phyloP scores from a whole-genome alignment of 2,888 invertebrate species.

The Ophioninae sp. region DNA sequence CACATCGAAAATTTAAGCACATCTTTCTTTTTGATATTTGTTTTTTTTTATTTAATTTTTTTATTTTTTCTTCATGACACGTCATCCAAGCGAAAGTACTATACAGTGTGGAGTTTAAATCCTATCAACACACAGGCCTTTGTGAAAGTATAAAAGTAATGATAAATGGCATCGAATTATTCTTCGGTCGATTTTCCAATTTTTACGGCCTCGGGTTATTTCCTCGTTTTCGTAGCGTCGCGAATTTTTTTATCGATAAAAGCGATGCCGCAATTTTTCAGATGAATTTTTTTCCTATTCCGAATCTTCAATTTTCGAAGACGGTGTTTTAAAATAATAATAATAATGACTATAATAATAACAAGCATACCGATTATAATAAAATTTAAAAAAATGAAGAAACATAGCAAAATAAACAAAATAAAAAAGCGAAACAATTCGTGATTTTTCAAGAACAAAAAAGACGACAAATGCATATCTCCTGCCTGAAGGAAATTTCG shows the following conservation, averaged over 20 bases:
- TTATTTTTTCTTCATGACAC: conserved; percentile 6
- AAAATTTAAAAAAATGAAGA: too few species aligned
- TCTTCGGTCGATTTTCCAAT: conserved; percentile 47
- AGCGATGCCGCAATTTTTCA: conserved; percentile 7
- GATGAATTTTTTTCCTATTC: conserved; percentile 43
- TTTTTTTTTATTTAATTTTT: too few species aligned
- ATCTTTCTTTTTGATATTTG: too few species aligned
- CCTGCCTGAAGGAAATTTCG: conserved; percentile 43
- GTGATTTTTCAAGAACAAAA: background rate
- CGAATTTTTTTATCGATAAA: conserved; percentile 33
- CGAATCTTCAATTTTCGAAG: conserved; percentile 4
- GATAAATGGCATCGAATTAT: conserved; percentile 17
- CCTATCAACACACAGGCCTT: conserved; percentile 28
- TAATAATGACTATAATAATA: too few species aligned
- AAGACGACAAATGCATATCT: conserved; percentile 62
- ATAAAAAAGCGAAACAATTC: conserved; percentile 12
- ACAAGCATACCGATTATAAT: too few species aligned
- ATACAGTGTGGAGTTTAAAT: conserved; percentile 16
- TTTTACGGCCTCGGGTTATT: conserved; percentile 40
- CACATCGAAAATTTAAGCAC: conserved; percentile 36
- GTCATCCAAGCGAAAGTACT: conserved; percentile 33
- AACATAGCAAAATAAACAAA: background rate
- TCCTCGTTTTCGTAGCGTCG: conserved; percentile 48
- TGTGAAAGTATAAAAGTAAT: conserved; percentile 31
- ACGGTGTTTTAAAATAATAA: conserved; percentile 2